These are phyloP conservation scores for Adineta ricciae DNA, from an alignment of 2,888 invertebrate genomes.

Conservation along the genomic window DNA sequence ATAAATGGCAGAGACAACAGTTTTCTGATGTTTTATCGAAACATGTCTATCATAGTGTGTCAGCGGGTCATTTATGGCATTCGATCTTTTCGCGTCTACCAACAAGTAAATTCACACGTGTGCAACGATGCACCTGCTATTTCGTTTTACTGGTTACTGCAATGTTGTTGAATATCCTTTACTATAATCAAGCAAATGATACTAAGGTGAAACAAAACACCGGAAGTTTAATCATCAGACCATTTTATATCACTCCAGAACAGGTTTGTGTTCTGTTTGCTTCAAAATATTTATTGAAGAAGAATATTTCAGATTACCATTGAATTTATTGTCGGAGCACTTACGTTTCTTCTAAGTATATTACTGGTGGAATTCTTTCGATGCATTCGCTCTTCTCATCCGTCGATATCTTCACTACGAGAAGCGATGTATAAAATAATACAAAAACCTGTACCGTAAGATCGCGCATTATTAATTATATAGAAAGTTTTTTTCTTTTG, in stretches of 20 bases:
- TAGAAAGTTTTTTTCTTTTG: neutral
- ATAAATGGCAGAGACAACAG: neutral
- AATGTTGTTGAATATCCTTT: slow-evolving; percentile 55
- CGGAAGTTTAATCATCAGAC: neutral
- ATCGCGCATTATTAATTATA: neutral
- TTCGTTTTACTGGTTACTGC: slow-evolving; percentile 51
- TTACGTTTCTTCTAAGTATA: neutral
- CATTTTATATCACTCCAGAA: neutral
- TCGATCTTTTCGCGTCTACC: slow-evolving; percentile 53
- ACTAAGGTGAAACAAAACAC: neutral
- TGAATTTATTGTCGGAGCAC: neutral
- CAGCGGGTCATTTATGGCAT: slow-evolving; percentile 55
- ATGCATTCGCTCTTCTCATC: neutral
- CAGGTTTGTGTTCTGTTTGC: neutral
- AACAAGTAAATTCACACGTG: slow-evolving; percentile 50
- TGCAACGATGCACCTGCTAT: slow-evolving; percentile 52
- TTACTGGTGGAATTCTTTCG: neutral
- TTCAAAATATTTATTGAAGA: neutral
- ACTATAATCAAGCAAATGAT: slow-evolving; percentile 42
- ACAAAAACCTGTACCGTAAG: neutral
- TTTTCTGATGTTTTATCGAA: slow-evolving; percentile 48
- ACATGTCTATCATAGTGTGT: slow-evolving; percentile 48
- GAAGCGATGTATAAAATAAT: neutral
- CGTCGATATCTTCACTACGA: neutral
- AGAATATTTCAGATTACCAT: neutral